Percentiles rank a stretch among this genome's conserved stretches.
Conservation (phyloP, 2,113 vertebrate genomes). For the Pipa parva region DNA sequence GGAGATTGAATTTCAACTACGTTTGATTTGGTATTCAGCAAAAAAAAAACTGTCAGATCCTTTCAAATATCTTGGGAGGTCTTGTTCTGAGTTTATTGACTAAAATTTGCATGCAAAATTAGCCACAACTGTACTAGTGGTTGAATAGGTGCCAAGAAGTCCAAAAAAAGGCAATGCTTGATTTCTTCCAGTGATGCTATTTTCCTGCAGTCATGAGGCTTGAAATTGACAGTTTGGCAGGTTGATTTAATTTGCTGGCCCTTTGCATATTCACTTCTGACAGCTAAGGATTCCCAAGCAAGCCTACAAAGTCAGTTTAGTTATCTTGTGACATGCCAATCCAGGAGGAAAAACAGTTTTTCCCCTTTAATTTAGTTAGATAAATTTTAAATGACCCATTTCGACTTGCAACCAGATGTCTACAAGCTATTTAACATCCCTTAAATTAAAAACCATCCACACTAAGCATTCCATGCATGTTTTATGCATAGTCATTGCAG, state of each 20-base stretch:
- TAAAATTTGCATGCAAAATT: constrained; percentile 99
- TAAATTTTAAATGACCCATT: constrained; percentile 98
- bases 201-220: constrained; percentile 93
- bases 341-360: constrained; percentile 74
- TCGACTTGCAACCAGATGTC: constrained; percentile 96
- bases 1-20: constrained; percentile 96
- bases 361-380: constrained; percentile 88
- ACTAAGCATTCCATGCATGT: constrained; percentile 97
- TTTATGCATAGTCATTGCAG: constrained; percentile 89
- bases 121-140: constrained; percentile 90
- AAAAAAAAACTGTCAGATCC: constrained; percentile 90
- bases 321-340: constrained; percentile 87
- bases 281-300: constrained; percentile 89
- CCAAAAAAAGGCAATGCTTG: constrained; percentile 87
- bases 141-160: constrained; percentile 94
- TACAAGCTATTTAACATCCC: constrained; percentile 98
- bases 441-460: constrained; percentile 96
- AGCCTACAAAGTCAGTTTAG: constrained; percentile 81
- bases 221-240: constrained; percentile 99
- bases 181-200: constrained; percentile 96
- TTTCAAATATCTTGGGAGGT: constrained; percentile 98
- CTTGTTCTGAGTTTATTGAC: constrained; percentile 99
- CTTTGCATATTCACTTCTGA: constrained; percentile 95
- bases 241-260: constrained; percentile 98
- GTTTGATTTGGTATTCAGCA: constrained; percentile 97